Evolutionary conservation across 2,888 invertebrate genomes (phyloP).

Genomic region (Eupithecia insigniata): DNA sequence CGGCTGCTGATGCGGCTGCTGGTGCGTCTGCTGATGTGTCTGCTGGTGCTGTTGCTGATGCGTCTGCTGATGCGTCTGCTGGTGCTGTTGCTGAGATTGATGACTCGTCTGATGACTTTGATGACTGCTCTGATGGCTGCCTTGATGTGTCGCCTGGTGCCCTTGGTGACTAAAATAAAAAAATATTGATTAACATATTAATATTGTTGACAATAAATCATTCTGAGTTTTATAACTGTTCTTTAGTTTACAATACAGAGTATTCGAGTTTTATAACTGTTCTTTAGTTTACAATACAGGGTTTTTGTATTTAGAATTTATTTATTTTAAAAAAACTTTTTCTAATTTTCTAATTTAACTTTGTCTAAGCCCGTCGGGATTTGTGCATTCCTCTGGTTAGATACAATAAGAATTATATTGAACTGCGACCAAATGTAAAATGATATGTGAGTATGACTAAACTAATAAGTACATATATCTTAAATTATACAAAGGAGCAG

Average conservation of each 20-base stretch:
- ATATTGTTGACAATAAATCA: background rate
- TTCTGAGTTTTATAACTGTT: background rate
- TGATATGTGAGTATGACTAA: background rate
- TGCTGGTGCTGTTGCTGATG: conserved; percentile 43
- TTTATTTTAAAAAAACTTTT: too few species aligned
- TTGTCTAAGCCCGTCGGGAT: too few species aligned
- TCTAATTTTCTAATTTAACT: too few species aligned
- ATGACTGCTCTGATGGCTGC: conserved; percentile 16
- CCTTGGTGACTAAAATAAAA: background rate
- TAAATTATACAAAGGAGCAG: too few species aligned
- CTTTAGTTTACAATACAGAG: background rate
- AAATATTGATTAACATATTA: background rate
- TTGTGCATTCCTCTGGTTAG: too few species aligned
- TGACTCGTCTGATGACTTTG: conserved; percentile 20
- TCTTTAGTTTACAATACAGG: background rate
- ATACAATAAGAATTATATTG: background rate
- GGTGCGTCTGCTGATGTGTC: conserved; percentile 56
- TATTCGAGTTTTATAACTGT: background rate
- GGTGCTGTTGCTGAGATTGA: conserved; percentile 38
- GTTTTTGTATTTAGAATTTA: background rate
- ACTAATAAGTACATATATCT: background rate
- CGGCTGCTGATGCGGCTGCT: conserved; percentile 13
- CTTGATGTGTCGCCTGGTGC: conserved; percentile 9
- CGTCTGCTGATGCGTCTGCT: conserved; percentile 55
- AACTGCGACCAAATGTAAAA: background rate